Base-by-base conservation (phyloP, 2,113 vertebrate species). In the Butorides virescens region DNA sequence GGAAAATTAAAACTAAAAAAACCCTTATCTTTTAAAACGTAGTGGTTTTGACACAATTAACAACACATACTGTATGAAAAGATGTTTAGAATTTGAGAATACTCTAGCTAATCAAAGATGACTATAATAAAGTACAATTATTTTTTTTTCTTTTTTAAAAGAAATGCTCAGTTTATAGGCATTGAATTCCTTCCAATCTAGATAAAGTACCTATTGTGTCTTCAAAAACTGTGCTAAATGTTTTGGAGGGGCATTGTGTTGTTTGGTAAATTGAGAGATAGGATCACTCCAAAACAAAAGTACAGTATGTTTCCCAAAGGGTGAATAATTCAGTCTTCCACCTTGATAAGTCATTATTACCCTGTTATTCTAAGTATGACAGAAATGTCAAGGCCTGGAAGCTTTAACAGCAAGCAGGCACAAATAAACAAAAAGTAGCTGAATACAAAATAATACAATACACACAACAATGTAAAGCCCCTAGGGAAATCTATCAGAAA, bases 321-420 rank as follows among this genome's bases (percentile, higher is more conserved):
- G 6, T 72, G 29, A 92, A 89, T 81, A 93, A 88, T 72, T 86
- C 61, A 42, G 8, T 77, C 66, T 78, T 87, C 36, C 58, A 87
- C 42, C 76, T 85, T 91, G 52, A 39, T 81, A 96, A 92, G 17
- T 94, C 91, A 87, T 74, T 83, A 88, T 36, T 68, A 77, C 36
- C 9, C n/a, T 52, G 30, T 44, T 86, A 44, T 77, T 92, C 84
- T 87, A 58, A 91, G 59, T 73, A 92, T 49, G 53, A 85, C 70
- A 82, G 27, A 92, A 87, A 78, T 56, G 34, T 89, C 83, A 96
- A 66, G 73, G 83, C 73, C 91, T 87, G 21, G 32, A 90, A 91
- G 46, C n/a, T 95, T 73, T 70, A 85, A 74, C 42, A 55, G 13
- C 46, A 75, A 78, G 39, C 23, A 74, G 44, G 70, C 46, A 88